Percentiles rank a stretch among this genome's conserved stretches.
Conservation (phyloP, 2,113 vertebrate genomes). For the Prinia subflava region DNA sequence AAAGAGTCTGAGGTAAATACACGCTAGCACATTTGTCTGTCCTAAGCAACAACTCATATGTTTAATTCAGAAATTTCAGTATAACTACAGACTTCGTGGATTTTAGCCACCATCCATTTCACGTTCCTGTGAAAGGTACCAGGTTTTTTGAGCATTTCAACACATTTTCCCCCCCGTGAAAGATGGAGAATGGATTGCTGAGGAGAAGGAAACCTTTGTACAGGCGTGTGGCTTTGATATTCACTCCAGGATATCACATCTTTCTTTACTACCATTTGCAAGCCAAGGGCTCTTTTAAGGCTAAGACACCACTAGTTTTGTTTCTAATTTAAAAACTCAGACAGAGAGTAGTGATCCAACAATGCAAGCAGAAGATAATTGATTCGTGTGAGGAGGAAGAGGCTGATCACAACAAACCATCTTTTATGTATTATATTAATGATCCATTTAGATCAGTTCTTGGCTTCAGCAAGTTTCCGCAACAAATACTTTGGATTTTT, state of each 20-base stretch:
- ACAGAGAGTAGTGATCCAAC: background rate
- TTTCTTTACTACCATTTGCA: background rate
- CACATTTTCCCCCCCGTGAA: background rate
- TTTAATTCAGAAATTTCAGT: background rate
- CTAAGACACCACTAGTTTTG: background rate
- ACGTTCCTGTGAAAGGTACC: background rate
- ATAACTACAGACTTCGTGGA: background rate
- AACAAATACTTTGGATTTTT: conserved; percentile 36
- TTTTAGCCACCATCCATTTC: background rate
- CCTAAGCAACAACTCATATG: background rate
- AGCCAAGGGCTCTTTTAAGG: background rate
- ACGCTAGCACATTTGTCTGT: background rate
- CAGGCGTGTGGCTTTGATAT: background rate
- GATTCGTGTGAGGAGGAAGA: background rate
- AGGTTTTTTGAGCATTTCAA: background rate
- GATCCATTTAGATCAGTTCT: background rate
- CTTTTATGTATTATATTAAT: conserved; percentile 24
- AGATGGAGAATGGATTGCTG: background rate
- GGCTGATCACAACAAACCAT: background rate
- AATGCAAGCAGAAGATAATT: background rate
- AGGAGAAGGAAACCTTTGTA: background rate
- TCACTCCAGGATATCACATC: background rate
- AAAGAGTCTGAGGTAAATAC: background rate
- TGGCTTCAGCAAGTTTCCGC: background rate
- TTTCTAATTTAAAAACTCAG: background rate